Percentiles rank a stretch among this genome's conserved stretches.
Evolutionary conservation across 1,140 invertebrate species (phyloP).

Genomic region (Scaptomyza graminum): DNA sequence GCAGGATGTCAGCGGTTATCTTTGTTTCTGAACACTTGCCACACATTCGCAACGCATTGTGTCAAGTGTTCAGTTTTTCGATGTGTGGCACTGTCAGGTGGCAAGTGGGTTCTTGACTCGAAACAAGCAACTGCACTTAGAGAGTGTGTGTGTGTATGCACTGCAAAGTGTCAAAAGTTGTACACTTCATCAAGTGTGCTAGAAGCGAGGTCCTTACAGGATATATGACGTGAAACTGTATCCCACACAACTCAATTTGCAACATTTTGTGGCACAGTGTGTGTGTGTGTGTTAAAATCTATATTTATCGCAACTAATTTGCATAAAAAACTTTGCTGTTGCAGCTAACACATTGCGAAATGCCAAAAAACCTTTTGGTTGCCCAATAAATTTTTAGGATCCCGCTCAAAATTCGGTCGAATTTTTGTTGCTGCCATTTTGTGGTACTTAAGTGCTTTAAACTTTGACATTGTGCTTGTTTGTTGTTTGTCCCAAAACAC

Average conservation of each 20-base stretch:
- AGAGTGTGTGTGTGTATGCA: conserved; percentile 11
- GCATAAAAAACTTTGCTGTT: conserved; percentile 36
- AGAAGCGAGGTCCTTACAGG: conserved; percentile 1
- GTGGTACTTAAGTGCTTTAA: conserved; percentile 26
- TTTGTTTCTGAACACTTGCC: conserved; percentile 5
- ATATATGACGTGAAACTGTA: neutral
- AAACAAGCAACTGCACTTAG: conserved; percentile 52
- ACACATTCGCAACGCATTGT: neutral
- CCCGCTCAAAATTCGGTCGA: conserved; percentile 9
- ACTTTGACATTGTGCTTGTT: conserved; percentile 18
- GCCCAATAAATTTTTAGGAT: conserved; percentile 32
- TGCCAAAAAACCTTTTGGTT: conserved; percentile 13
- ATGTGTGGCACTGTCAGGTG: conserved; percentile 7
- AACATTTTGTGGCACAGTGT: conserved; percentile 19
- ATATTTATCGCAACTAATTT: conserved; percentile 48
- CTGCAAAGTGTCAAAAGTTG: conserved; percentile 41
- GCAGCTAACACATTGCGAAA: conserved; percentile 16
- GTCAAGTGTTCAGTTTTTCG: neutral
- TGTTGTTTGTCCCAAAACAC: conserved; percentile 1
- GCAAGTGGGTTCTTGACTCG: conserved; percentile 16
- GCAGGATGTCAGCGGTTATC: conserved; percentile 50
- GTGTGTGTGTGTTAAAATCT: conserved; percentile 21
- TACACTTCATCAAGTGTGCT: conserved; percentile 23
- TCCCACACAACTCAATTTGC: conserved; percentile 28
- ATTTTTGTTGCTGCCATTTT: conserved; percentile 10